phyloP scores from a whole-genome alignment of 2,113 vertebrate species.

The Siniperca knerii region DNA sequence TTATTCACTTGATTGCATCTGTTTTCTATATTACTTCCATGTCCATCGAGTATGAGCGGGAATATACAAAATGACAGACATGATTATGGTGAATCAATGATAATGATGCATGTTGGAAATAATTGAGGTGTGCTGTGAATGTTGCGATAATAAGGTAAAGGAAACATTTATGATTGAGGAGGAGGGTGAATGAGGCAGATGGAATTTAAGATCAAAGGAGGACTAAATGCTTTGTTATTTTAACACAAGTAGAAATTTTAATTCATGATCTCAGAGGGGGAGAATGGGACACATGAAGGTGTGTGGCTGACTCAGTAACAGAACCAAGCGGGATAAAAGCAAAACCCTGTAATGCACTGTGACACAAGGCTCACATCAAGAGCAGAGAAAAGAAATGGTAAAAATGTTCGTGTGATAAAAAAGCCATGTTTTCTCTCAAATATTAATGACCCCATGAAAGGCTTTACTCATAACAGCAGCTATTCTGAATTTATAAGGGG shows the following conservation, averaged over 20 bases:
- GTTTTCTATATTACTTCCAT: constrained; percentile 18
- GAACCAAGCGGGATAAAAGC: constrained; percentile 82
- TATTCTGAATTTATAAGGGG: constrained; percentile 79
- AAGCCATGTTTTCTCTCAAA: constrained; percentile 84
- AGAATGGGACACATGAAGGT: constrained; percentile 45
- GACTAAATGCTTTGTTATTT: constrained; percentile 50
- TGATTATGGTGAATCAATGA: neutral
- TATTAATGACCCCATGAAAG: constrained; percentile 85
- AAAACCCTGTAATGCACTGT: constrained; percentile 83
- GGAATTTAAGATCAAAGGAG: constrained; percentile 20
- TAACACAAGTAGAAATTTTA: constrained; percentile 45
- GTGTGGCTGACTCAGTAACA: constrained; percentile 58
- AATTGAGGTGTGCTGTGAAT: constrained; percentile 11
- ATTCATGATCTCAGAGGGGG: constrained; percentile 42
- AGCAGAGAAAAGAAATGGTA: constrained; percentile 75
- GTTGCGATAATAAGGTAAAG: neutral
- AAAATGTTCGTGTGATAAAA: constrained; percentile 82
- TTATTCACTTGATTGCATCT: constrained; percentile 30
- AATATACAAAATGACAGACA: neutral
- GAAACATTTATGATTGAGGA: constrained; percentile 12
- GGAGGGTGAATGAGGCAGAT: constrained; percentile 4
- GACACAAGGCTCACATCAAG: constrained; percentile 81
- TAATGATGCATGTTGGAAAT: constrained; percentile 35
- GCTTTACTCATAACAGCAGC: constrained; percentile 75
- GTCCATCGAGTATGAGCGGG: neutral